A percentile compares a stretch with the other conserved stretches of the same genome.
Evolutionary conservation across 2,888 invertebrate species (phyloP).

Genomic region (Oxyteleia sp.): DNA sequence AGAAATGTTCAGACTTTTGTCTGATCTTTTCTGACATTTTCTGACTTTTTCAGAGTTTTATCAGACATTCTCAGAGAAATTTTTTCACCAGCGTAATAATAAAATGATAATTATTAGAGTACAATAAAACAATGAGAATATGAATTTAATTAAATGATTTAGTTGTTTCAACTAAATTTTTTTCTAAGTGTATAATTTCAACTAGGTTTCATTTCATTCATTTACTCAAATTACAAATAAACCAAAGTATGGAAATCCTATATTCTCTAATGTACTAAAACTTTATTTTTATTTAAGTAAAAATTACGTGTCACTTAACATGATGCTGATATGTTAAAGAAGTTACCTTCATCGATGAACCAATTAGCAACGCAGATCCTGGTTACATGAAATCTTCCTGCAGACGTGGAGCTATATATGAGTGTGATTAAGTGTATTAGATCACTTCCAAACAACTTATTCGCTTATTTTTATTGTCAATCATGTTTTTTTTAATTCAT

Average conservation of each 20-base stretch:
- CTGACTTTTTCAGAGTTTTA: too few species aligned
- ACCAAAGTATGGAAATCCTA: not conserved
- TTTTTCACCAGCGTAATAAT: too few species aligned
- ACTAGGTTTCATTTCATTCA: not conserved
- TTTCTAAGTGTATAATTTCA: too few species aligned
- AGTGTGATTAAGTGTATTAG: conserved; percentile 1
- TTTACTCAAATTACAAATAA: not conserved
- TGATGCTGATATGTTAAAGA: not conserved
- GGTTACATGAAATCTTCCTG: not conserved
- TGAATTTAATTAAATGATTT: too few species aligned
- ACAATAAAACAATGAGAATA: too few species aligned
- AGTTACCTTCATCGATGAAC: not conserved
- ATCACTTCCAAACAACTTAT: conserved; percentile 7
- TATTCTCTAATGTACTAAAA: not conserved
- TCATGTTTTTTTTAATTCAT: too few species aligned
- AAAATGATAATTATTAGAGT: too few species aligned
- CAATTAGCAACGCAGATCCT: not conserved
- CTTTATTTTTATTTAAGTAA: too few species aligned
- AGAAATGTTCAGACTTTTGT: too few species aligned
- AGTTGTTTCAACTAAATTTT: too few species aligned
- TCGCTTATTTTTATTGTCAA: not conserved
- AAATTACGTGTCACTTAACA: not conserved
- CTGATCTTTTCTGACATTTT: too few species aligned
- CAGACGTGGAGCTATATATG: not conserved
- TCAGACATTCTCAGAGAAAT: too few species aligned